Evolutionary conservation across 2,797 vertebrate genomes (phyloP), one percentile per base, ranked within the genome.

Genomic region (Coendou prehensilis): DNA sequence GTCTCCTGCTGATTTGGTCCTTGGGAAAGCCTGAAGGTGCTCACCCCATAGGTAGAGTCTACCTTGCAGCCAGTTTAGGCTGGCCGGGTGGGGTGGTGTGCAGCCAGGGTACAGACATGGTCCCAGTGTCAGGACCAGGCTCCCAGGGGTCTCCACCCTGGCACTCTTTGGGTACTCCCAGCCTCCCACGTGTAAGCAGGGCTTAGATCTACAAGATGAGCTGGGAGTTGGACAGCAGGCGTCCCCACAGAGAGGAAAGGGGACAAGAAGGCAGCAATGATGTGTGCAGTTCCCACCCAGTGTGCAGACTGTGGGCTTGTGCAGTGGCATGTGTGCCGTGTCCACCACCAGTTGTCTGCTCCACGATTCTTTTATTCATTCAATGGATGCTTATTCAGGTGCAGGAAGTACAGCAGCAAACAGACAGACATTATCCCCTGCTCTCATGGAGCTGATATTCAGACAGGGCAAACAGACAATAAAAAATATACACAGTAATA

Each of bases 221-320:
- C 54, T 63, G 52, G 79, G 78, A 87, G 73, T 37, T 88, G 9
- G 67, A 82, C 37, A 75, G 78, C 75, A 75, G n/a, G 79, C 22
- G 45, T 89, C 61, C 45, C 33, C 20, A 2, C 1, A 14, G 22
- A 50, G 2, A 7, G 64, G 37, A 37, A 17, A 45, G 37, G 47
- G 59, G 52, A 63, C 14, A 37, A 17, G 30, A 28, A 54, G 37
- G 76, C 11, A 30, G 41, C n/a, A 56, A 17, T 0, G 9, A 45
- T 22, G n/a, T 0, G 2, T 33, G 3, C 2, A 2, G 9, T 28
- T 33, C 56, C 41, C 41, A 23, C 75, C 9, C 2, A 0, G 22
- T 28, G 11, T 26, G 18, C 50, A 37, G 23, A 14, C 59, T 14
- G 23, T 41, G 26, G 23, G 57, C 41, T 64, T 52, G 45, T 37